Evolutionary conservation across 2,888 invertebrate genomes (phyloP).

Genomic region (Aproaerema taeniolella): DNA sequence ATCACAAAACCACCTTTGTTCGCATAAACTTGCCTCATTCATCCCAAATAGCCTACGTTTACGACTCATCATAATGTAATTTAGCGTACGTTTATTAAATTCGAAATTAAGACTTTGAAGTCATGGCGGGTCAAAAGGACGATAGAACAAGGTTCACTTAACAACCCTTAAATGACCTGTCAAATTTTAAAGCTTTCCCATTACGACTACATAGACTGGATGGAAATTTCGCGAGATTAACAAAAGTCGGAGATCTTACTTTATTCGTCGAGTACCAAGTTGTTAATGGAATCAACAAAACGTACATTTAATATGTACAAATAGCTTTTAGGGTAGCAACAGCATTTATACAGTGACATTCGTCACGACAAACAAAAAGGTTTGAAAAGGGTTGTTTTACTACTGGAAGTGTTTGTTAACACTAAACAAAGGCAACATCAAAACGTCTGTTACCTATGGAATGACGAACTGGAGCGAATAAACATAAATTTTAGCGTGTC

Average conservation of each 20-base stretch:
- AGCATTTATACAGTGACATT: no score
- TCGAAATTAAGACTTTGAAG: constrained; percentile 29
- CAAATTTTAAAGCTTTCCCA: constrained; percentile 1
- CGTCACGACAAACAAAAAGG: no score
- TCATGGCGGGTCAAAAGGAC: not conserved
- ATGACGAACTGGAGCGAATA: no score
- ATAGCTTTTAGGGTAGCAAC: not conserved
- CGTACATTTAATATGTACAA: constrained; percentile 3
- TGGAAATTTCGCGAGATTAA: not conserved
- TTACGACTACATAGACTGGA: not conserved
- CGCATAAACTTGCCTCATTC: constrained; percentile 14
- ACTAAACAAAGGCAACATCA: no score
- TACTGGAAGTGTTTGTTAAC: no score
- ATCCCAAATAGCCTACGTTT: constrained; percentile 35
- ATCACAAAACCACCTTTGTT: constrained; percentile 26
- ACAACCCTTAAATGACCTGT: constrained; percentile 3
- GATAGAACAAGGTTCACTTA: not conserved
- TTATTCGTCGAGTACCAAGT: constrained; percentile 2
- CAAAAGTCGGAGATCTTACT: constrained; percentile 3
- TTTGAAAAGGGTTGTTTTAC: no score
- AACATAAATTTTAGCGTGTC: no score
- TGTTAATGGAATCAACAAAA: constrained; percentile 3
- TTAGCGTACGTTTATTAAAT: constrained; percentile 33
- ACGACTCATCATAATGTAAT: constrained; percentile 43
- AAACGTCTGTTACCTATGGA: no score